Evolutionary conservation across 1,140 invertebrate genomes (phyloP), one percentile per base, ranked within the genome.

Genomic region (Geopemphigus sp.): DNA sequence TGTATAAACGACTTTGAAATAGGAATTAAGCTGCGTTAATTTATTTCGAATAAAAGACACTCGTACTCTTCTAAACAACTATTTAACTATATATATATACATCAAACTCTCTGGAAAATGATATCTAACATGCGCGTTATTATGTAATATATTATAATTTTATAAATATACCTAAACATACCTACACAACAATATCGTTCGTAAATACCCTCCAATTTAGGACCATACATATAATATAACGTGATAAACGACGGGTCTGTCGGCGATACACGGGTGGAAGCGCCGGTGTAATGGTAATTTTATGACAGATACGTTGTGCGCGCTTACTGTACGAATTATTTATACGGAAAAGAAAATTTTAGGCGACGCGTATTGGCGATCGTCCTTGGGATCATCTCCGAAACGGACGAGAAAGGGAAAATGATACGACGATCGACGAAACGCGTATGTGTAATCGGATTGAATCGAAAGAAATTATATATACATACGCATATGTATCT

Each of bases 331-430:
- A 39, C n/a, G 5, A 22, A 45, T 39, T 45, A 66, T 66, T 12
- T 15, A 29, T 66, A 24, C n/a, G 47, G 66, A 5, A 26, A 68
- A 68, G 15, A 70, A 70, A 50, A n/a, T n/a, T 53, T 3, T 26
- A 70, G 50, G 12, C 19, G 47, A 47, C 32, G 32, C 32, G 32
- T 61, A 39, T 39, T 39, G 3, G 17, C 56, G 53, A n/a, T 45
- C 26, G 56, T 76, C 73, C 73, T 76, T 76, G 73, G 32, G 32
- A 24, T 39, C 32, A 17, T 45, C 32, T 61, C 11, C 57, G 14
- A 56, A 56, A 56, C 19, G 47, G 12, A n/a, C 54, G 47, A 14
- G 47, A 50, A n/a, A 56, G 24, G 22, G 22, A 15, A 70, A 50
- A 70, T 53, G 45, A 29, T 66, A 64, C 17, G 24, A 68, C 50